Percentiles rank a stretch among this genome's conserved stretches.
phyloP scores from a whole-genome alignment of 1,140 invertebrate genomes.

The Ceratina japonica region DNA sequence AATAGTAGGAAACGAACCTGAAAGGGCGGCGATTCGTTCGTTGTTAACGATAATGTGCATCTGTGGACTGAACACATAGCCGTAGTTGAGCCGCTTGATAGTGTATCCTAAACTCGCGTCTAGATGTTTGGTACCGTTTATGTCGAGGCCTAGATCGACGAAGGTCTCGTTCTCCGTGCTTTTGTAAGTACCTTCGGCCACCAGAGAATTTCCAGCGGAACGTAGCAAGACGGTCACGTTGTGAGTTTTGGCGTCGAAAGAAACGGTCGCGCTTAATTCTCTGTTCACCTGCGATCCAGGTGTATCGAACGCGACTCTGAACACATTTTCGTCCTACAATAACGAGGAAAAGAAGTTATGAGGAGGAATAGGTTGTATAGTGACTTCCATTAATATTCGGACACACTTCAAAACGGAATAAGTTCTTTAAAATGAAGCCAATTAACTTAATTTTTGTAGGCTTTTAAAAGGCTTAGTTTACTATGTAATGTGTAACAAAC shows the following conservation, averaged over 20 bases:
- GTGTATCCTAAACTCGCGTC: constrained; percentile 81
- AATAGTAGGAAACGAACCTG: constrained; percentile 76
- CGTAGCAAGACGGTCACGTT: constrained; percentile 83
- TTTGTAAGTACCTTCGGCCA: constrained; percentile 83
- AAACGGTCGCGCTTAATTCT: constrained; percentile 81
- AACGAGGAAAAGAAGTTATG: background rate
- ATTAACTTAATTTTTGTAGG: too few species aligned
- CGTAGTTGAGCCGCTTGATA: constrained; percentile 80
- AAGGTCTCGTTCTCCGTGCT: constrained; percentile 83
- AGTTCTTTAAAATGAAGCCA: too few species aligned
- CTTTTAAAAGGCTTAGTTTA: too few species aligned
- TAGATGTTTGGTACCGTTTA: constrained; percentile 85
- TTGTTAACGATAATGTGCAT: constrained; percentile 84
- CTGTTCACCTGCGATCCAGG: constrained; percentile 82
- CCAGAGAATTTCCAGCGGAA: constrained; percentile 82
- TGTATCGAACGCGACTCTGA: constrained; percentile 84
- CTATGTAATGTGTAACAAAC: too few species aligned
- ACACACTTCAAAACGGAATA: too few species aligned
- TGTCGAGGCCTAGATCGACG: constrained; percentile 83
- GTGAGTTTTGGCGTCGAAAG: constrained; percentile 79
- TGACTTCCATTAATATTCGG: too few species aligned
- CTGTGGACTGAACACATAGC: constrained; percentile 83
- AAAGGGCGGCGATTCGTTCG: constrained; percentile 83
- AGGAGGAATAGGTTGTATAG: too few species aligned
- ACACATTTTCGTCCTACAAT: constrained; percentile 79